phyloP scores from a whole-genome alignment of 2,888 invertebrate genomes.

The Calameuta pallipes region DNA sequence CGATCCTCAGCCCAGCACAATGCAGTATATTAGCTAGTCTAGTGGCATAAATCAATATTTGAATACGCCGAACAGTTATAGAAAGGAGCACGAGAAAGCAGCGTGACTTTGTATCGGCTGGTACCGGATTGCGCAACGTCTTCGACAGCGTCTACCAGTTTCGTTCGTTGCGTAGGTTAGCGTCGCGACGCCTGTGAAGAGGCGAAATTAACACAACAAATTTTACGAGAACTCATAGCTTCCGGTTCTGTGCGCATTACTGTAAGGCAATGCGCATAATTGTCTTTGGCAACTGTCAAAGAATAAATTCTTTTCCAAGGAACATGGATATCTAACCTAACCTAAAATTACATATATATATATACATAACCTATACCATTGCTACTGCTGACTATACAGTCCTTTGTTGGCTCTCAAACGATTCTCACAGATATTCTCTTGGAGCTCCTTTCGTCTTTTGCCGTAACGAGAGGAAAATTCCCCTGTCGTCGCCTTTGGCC shows the following conservation, averaged over 20 bases:
- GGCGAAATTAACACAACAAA: background rate
- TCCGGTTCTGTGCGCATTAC: background rate
- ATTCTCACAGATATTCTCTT: background rate
- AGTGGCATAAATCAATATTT: conserved; percentile 22
- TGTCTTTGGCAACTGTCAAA: background rate
- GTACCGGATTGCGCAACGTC: background rate
- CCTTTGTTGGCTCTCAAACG: background rate
- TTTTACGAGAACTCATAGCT: background rate
- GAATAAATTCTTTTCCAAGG: too few species aligned
- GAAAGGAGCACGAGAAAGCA: conserved; percentile 13
- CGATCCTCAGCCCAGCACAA: conserved; percentile 13
- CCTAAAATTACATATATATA: too few species aligned
- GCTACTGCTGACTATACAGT: background rate
- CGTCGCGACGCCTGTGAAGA: background rate
- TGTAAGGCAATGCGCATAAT: background rate
- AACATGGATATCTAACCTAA: too few species aligned
- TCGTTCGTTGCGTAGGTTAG: background rate
- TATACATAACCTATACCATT: background rate
- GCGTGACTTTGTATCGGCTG: background rate
- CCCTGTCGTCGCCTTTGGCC: background rate
- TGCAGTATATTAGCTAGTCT: conserved; percentile 10
- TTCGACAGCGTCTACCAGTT: background rate
- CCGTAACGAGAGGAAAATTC: background rate
- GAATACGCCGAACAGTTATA: conserved; percentile 18
- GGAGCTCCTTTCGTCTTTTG: background rate